Percentiles rank a stretch among this genome's conserved stretches.
Evolutionary conservation across 2,113 vertebrate species (phyloP).

Genomic region (Clarias gariepinus): DNA sequence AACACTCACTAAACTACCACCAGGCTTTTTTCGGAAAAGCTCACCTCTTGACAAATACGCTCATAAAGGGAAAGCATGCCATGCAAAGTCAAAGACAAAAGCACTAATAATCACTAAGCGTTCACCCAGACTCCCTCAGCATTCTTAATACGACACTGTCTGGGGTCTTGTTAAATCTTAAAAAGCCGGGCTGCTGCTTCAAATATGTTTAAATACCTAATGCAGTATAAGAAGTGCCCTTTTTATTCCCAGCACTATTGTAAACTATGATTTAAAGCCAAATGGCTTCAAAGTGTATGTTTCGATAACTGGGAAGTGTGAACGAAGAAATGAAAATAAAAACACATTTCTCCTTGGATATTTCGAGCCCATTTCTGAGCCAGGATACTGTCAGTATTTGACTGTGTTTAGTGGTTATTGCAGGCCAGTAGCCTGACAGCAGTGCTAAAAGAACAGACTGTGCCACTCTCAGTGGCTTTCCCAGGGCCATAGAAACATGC

Average conservation of each 20-base stretch:
- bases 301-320: neutral
- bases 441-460: slow-evolving; percentile 29
- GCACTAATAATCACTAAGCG: slow-evolving; percentile 20
- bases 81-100: slow-evolving; percentile 14
- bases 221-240: neutral
- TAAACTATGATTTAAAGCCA: neutral
- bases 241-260: neutral
- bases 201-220: neutral
- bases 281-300: neutral
- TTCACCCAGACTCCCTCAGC: slow-evolving; percentile 13
- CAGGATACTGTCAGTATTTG: slow-evolving; percentile 40
- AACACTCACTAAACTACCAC: neutral
- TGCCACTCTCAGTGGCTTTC: slow-evolving; percentile 19
- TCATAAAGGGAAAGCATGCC: slow-evolving; percentile 28
- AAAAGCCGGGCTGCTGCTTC: neutral
- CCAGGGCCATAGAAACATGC: slow-evolving; percentile 9
- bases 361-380: slow-evolving; percentile 8
- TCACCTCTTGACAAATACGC: slow-evolving; percentile 1
- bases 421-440: slow-evolving; percentile 25
- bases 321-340: slow-evolving; percentile 13
- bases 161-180: slow-evolving; percentile 18
- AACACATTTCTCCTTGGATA: slow-evolving; percentile 5
- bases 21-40: neutral
- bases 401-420: slow-evolving; percentile 44
- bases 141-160: slow-evolving; percentile 22